Evolutionary conservation across 2,113 vertebrate genomes (phyloP), one percentile per base, ranked within the genome.

Genomic region (Urocitellus parryii): DNA sequence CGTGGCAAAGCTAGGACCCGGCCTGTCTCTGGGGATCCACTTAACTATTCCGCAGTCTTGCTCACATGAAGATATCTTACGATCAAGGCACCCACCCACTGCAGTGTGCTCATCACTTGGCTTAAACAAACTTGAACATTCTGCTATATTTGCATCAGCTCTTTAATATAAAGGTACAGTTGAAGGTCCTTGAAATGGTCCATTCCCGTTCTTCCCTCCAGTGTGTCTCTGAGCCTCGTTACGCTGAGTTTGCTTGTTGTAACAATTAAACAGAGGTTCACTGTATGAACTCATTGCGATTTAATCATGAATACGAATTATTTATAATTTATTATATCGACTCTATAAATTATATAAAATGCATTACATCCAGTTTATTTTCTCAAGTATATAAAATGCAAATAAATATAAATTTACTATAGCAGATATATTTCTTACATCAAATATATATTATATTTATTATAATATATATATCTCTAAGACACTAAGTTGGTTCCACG

Each of bases 111-210:
- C 48, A 63, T 58, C 56, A 29, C 32, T 83, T 63, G 51, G 32
- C 27, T 81, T 68, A 53, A 90, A 87, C 45, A 89, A 25, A 56
- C 74, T 48, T 86, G 70, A 92, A 76, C 70, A 51, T 80, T 76
- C 88, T 88, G 48, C 32, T 88, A 58, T 73, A 12, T 70, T 90
- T 90, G n/a, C 68, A 82, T 91, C 42, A n/a, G 39, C 51, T 65
- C 5, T 61, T 53, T 24, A 22, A 73, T 56, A 37, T 56, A 37
- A 79, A 78, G 78, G 53, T 20, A 2, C 5, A 83, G 42, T 0
- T 16, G 14, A 70, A 56, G 61, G 8, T 39, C 53, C 76, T 74
- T 81, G 58, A 72, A 85, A 85, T 37, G 22, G 51, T 12, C 20
- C 24, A n/a, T 24, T 10, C 4, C 16, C 25, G 2, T 67, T 67